These are phyloP conservation scores for Hyposoter dolosus DNA, from an alignment of 2,888 invertebrate genomes.

Conservation along the genomic window DNA sequence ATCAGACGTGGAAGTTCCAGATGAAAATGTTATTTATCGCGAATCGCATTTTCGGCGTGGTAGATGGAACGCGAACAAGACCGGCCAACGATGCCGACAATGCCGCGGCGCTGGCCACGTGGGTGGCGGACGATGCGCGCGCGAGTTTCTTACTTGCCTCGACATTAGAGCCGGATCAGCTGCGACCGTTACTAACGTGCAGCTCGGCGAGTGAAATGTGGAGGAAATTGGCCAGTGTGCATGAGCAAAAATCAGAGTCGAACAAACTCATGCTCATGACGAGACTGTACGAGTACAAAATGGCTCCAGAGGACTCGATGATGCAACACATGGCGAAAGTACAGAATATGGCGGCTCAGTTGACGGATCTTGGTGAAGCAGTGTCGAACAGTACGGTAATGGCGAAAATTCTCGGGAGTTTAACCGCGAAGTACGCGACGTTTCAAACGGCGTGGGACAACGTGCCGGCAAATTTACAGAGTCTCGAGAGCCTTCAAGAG, in stretches of 20 bases:
- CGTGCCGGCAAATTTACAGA: neutral
- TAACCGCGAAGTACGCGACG: neutral
- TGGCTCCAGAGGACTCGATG: neutral
- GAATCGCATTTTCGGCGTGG: slow-evolving; percentile 62
- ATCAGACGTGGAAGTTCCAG: slow-evolving; percentile 66
- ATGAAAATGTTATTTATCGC: slow-evolving; percentile 64
- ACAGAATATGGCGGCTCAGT: neutral
- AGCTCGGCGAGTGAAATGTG: neutral
- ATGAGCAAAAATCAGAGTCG: neutral
- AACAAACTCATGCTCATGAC: neutral
- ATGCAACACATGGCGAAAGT: neutral
- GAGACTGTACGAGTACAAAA: neutral
- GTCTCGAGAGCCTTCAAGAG: slow-evolving; percentile 3
- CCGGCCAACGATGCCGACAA: slow-evolving; percentile 53
- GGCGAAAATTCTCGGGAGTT: slow-evolving; percentile 8
- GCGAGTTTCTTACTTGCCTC: neutral
- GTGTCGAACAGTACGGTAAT: neutral
- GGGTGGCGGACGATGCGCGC: slow-evolving; percentile 15
- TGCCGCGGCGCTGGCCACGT: slow-evolving; percentile 35
- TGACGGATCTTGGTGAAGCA: neutral
- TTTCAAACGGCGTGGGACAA: neutral
- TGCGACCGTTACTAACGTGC: neutral
- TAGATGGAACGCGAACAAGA: slow-evolving; percentile 56
- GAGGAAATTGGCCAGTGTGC: neutral
- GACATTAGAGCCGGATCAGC: neutral